Conservation (phyloP, 1,140 invertebrate genomes). For the Leptopilina boulardi region DNA sequence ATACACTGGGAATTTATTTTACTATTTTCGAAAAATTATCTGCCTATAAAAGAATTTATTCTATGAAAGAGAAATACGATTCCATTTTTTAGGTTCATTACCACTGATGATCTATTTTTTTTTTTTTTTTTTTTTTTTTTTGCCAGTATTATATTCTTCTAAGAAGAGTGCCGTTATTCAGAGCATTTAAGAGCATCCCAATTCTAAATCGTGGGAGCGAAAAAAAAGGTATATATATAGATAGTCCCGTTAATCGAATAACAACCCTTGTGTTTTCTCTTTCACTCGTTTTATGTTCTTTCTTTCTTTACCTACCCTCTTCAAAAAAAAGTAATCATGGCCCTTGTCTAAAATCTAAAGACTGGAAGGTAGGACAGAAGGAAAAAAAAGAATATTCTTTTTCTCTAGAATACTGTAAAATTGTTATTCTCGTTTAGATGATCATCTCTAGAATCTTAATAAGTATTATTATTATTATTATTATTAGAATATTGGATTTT, state of each 20-base stretch:
- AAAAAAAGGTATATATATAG: conserved; percentile 36
- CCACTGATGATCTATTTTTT: conserved; percentile 22
- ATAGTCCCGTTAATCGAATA: conserved; percentile 45
- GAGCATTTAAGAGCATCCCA: conserved; percentile 39
- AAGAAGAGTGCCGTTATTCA: conserved; percentile 60
- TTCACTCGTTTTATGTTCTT: conserved; percentile 11
- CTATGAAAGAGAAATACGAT: conserved; percentile 22
- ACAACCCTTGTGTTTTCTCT: conserved; percentile 39
- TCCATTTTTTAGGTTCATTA: conserved; percentile 27
- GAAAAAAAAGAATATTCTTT: background rate
- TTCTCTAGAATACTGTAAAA: too few relatives aligned
- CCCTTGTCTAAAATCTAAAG: conserved; percentile 31
- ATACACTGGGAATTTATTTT: too few relatives aligned
- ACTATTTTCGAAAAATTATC: too few relatives aligned
- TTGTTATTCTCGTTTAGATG: too few relatives aligned
- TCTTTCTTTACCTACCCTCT: conserved; percentile 19
- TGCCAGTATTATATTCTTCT: conserved; percentile 47
- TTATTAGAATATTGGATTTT: too few relatives aligned
- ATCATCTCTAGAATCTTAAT: too few relatives aligned
- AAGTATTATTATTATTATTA: too few relatives aligned
- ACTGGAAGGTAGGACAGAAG: background rate
- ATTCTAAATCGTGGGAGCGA: conserved; percentile 46
- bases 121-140: conserved; percentile 34
- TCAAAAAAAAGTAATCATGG: conserved; percentile 4
- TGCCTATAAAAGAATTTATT: too few relatives aligned